Evolutionary conservation across 2,797 vertebrate genomes (phyloP).

Genomic region (Hafferia zeledoni): DNA sequence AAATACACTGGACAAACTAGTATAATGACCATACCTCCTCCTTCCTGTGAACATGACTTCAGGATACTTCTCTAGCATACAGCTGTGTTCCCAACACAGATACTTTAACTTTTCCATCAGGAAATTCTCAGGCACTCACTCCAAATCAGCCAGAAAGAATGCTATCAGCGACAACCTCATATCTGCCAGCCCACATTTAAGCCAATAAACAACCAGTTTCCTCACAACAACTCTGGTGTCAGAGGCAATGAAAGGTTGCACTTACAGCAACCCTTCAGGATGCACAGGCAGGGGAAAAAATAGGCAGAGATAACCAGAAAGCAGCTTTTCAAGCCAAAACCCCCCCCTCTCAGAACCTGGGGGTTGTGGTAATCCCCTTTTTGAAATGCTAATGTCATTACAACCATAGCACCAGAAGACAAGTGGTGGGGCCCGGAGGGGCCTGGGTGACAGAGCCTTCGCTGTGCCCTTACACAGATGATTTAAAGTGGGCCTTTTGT

Average conservation of each 20-base stretch:
- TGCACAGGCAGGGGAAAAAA: neutral
- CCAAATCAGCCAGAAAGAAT: neutral
- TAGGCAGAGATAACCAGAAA: neutral
- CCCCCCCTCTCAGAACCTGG: neutral
- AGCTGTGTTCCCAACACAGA: neutral
- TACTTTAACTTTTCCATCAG: neutral
- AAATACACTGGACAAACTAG: neutral
- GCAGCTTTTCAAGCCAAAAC: conserved; percentile 24
- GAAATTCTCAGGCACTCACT: neutral
- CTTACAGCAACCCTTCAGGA: neutral
- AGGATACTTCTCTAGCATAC: neutral
- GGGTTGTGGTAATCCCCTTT: conserved; percentile 55
- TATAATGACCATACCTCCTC: neutral
- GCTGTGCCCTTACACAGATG: conserved; percentile 23
- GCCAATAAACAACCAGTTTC: neutral
- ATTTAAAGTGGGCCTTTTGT: conserved; percentile 45
- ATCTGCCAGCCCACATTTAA: neutral
- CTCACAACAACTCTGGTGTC: neutral
- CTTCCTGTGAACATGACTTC: neutral
- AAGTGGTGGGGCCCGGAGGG: neutral
- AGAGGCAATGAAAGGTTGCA: too few species aligned
- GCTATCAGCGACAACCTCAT: neutral
- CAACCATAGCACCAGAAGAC: conserved; percentile 47
- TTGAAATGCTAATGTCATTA: conserved; percentile 74
- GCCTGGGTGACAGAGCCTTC: conserved; percentile 29